A percentile compares a stretch with the other conserved stretches of the same genome.
Evolutionary conservation across 2,113 vertebrate genomes (phyloP).

Genomic region (Rhabdornis inornatus): DNA sequence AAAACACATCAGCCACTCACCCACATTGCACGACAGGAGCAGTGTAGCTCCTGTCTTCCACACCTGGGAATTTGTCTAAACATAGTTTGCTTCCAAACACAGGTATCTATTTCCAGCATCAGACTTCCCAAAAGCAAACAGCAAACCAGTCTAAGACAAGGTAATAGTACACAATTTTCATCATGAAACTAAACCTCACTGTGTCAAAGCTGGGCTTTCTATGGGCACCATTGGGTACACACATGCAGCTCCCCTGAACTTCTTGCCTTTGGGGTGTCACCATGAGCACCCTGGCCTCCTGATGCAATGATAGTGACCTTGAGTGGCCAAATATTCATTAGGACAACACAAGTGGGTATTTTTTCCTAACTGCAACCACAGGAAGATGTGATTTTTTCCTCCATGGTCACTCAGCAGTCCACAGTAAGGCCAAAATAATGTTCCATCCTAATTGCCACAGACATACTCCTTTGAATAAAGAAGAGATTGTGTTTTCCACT

Average conservation of each 20-base stretch:
- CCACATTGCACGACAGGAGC: not conserved
- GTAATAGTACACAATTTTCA: not conserved
- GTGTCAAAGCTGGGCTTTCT: not conserved
- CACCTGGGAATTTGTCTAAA: not conserved
- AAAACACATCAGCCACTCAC: not conserved
- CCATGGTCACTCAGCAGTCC: not conserved
- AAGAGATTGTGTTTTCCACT: not conserved
- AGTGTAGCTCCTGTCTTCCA: not conserved
- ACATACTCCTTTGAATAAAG: not conserved
- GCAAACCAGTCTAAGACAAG: not conserved
- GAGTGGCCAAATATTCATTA: not conserved
- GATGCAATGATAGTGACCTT: rapidly evolving
- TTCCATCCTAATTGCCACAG: not conserved
- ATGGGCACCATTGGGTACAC: not conserved
- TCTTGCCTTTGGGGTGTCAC: not conserved
- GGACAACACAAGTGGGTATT: not conserved
- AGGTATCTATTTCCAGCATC: rapidly evolving
- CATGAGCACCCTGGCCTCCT: not conserved
- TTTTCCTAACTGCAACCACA: not conserved
- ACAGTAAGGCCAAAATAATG: not conserved
- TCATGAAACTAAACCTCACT: not conserved
- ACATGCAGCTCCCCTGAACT: not conserved
- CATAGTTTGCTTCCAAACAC: not conserved
- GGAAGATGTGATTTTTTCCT: not conserved
- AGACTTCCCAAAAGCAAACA: not conserved